These are phyloP conservation scores for Furcifer pardalis DNA, from an alignment of 2,797 vertebrate genomes.

Conservation along the genomic window DNA sequence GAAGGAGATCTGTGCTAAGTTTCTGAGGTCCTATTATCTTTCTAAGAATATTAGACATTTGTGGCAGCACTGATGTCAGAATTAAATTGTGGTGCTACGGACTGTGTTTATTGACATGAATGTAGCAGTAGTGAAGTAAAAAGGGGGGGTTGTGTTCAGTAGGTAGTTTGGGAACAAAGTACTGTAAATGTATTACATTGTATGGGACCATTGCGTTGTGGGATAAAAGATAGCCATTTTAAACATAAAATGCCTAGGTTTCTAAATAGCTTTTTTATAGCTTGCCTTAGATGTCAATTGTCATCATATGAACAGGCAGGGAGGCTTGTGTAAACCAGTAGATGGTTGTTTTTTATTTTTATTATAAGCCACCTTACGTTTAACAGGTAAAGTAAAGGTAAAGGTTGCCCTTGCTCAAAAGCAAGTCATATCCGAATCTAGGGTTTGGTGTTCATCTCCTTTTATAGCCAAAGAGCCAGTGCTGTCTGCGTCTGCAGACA, in stretches of 20 bases:
- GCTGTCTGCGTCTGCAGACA: no score
- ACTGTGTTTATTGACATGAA: neutral
- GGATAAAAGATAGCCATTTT: neutral
- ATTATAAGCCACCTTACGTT: neutral
- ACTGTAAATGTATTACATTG: neutral
- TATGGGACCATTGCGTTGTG: neutral
- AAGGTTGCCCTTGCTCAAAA: no score
- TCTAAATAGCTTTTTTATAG: neutral
- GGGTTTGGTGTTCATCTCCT: no score
- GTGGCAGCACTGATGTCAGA: neutral
- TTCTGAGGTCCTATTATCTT: no score
- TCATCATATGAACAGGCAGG: neutral
- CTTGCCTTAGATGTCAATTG: neutral
- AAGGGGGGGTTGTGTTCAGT: neutral
- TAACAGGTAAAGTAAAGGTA: no score
- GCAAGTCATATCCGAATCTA: no score
- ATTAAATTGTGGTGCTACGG: neutral
- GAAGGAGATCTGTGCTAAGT: no score
- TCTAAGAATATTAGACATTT: no score
- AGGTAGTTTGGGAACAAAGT: neutral
- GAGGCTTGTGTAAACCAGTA: neutral
- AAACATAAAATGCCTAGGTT: neutral
- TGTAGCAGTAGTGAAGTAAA: neutral
- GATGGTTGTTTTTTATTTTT: neutral
- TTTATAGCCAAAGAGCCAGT: no score